Conservation (phyloP, 2,888 invertebrate genomes). For the Trissolcus japonicus region DNA sequence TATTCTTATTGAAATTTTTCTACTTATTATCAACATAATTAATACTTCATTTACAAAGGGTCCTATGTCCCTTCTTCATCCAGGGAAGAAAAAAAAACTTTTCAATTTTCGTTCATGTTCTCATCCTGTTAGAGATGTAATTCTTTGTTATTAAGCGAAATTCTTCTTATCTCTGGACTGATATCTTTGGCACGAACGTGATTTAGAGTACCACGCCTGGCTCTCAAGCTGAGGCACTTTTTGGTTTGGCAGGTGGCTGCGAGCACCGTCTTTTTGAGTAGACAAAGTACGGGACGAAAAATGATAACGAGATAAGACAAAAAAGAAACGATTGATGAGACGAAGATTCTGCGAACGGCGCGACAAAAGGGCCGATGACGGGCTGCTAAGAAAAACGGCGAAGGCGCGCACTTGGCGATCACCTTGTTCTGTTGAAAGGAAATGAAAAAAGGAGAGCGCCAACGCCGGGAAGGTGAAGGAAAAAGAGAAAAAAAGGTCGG, state of each 20-base stretch:
- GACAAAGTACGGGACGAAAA: slow-evolving; percentile 17
- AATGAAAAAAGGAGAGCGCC: slow-evolving; percentile 21
- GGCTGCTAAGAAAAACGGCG: slow-evolving; percentile 9
- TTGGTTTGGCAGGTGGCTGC: neutral
- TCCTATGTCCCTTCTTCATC: neutral
- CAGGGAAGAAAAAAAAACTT: neutral
- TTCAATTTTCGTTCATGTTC: neutral
- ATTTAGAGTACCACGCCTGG: slow-evolving; percentile 20
- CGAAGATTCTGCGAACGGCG: slow-evolving; percentile 40
- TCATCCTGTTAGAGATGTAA: too few species aligned
- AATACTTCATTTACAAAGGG: neutral
- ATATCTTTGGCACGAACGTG: neutral
- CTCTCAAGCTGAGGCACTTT: slow-evolving; percentile 7
- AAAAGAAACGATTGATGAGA: slow-evolving; percentile 42
- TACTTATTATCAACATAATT: neutral
- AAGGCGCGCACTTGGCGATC: slow-evolving; percentile 17
- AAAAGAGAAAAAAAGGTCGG: slow-evolving; percentile 31
- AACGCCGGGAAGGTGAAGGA: slow-evolving; percentile 4
- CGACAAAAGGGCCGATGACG: slow-evolving; percentile 14
- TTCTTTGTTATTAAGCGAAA: slow-evolving; percentile 6
- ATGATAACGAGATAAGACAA: slow-evolving; percentile 22
- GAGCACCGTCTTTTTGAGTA: neutral
- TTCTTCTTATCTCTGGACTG: neutral
- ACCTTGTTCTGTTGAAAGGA: slow-evolving; percentile 23
- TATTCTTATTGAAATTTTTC: too few species aligned